Evolutionary conservation across 2,797 vertebrate genomes (phyloP).

Genomic region (Kryptopterus vitreolus): DNA sequence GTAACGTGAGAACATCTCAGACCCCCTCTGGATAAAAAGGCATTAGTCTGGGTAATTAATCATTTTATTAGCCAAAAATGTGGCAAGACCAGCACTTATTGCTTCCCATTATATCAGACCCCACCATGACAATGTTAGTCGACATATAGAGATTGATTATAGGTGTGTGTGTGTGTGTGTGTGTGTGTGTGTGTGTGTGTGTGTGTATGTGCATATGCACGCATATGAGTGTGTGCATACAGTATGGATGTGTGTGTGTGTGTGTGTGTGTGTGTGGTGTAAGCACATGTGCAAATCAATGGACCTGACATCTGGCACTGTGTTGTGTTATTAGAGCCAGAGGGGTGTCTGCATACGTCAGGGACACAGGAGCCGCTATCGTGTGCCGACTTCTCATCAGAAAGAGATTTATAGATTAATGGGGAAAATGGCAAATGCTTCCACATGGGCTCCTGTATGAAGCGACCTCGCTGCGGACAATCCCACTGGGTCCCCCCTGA

Average conservation of each 20-base stretch:
- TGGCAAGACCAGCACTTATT: slow-evolving; percentile 49
- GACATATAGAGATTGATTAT: slow-evolving; percentile 54
- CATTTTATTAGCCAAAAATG: slow-evolving; percentile 48
- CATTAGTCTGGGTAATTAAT: slow-evolving; percentile 44
- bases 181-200: slow-evolving; percentile 19
- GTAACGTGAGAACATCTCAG: slow-evolving; percentile 33
- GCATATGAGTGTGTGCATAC: background rate
- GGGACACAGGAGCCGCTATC: slow-evolving; percentile 40
- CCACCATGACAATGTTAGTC: slow-evolving; percentile 49
- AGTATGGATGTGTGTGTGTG: slow-evolving; percentile 1
- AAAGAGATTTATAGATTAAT: slow-evolving; percentile 49
- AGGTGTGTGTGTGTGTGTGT: slow-evolving; percentile 35
- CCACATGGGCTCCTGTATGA: slow-evolving; percentile 38
- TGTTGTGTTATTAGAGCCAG: slow-evolving; percentile 48
- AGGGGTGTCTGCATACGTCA: slow-evolving; percentile 42
- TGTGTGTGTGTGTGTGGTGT: slow-evolving; percentile 7
- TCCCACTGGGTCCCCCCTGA: background rate
- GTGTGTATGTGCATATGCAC: background rate
- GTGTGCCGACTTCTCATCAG: slow-evolving; percentile 39
- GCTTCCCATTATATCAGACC: slow-evolving; percentile 42
- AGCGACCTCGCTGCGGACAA: slow-evolving; percentile 14
- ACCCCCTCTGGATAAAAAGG: slow-evolving; percentile 22
- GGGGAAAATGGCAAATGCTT: slow-evolving; percentile 50
- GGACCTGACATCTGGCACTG: slow-evolving; percentile 52
- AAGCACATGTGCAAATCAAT: slow-evolving; percentile 46